Percentiles rank a stretch among this genome's conserved stretches.
phyloP scores from a whole-genome alignment of 2,888 invertebrate species.

The Erebia epiphron region DNA sequence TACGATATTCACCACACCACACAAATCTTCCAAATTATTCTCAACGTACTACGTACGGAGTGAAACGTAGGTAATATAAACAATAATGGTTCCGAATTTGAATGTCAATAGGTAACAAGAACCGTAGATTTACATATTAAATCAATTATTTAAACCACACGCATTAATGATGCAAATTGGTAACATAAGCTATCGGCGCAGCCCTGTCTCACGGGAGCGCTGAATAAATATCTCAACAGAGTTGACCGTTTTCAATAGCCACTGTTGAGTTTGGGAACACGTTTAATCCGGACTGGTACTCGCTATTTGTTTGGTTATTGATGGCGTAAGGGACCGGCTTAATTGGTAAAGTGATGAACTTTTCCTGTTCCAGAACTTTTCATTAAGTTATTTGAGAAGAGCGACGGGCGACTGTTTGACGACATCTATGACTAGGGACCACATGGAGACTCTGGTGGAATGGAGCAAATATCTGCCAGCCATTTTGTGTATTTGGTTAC shows the following conservation, averaged over 20 bases:
- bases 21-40: too few relatives aligned
- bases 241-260: slow-evolving; percentile 59
- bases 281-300: slow-evolving; percentile 40
- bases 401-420: slow-evolving; percentile 4
- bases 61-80: too few relatives aligned
- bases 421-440: neutral
- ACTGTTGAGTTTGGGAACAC: slow-evolving; percentile 52
- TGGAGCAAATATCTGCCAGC: neutral
- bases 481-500: neutral
- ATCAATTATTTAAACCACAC: slow-evolving; percentile 63
- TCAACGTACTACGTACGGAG: too few relatives aligned
- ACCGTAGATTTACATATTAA: slow-evolving; percentile 64
- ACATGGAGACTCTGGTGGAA: neutral
- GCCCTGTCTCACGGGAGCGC: slow-evolving; percentile 57
- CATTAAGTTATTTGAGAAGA: slow-evolving; percentile 11
- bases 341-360: slow-evolving; percentile 38
- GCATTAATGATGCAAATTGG: slow-evolving; percentile 77
- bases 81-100: too few relatives aligned
- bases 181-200: slow-evolving; percentile 68
- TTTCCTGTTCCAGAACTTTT: slow-evolving; percentile 17
- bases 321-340: slow-evolving; percentile 26
- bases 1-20: too few relatives aligned
- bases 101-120: neutral
- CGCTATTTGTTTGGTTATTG: slow-evolving; percentile 31
- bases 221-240: slow-evolving; percentile 61